phyloP scores from a whole-genome alignment of 2,888 invertebrate genomes.

The Stenodera caucasica region DNA sequence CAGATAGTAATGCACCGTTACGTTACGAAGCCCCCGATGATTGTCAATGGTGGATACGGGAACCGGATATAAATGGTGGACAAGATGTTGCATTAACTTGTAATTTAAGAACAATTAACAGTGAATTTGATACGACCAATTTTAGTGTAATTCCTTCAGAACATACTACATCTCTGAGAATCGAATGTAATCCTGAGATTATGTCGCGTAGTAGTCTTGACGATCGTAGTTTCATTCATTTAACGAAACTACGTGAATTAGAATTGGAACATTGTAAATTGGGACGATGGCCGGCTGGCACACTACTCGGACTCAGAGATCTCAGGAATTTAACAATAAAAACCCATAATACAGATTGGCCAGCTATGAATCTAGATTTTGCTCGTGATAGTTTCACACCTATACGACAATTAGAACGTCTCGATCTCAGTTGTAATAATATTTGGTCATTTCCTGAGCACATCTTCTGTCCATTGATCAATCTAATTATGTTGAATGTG shows the following conservation, averaged over 20 bases:
- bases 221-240: conserved; percentile 77
- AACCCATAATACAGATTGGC: conserved; percentile 84
- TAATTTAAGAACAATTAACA: conserved; percentile 75
- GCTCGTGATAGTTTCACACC: conserved; percentile 74
- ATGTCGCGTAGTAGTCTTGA: conserved; percentile 79
- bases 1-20: conserved; percentile 63
- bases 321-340: conserved; percentile 77
- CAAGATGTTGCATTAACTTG: conserved; percentile 74
- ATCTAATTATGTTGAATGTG: conserved; percentile 75
- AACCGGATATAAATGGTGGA: conserved; percentile 70
- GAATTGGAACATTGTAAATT: conserved; percentile 83
- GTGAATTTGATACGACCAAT: conserved; percentile 79
- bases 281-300: conserved; percentile 76
- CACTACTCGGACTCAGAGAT: conserved; percentile 78
- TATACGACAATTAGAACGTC: conserved; percentile 70
- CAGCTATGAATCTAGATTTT: conserved; percentile 76
- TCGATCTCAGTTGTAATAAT: conserved; percentile 79
- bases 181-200: conserved; percentile 80
- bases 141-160: conserved; percentile 82
- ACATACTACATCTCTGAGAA: conserved; percentile 72
- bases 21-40: conserved; percentile 81
- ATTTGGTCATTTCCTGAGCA: conserved; percentile 79
- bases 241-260: conserved; percentile 74
- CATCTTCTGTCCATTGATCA: conserved; percentile 72
- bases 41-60: too few species aligned